These are phyloP conservation scores for Chelon auratus DNA, from an alignment of 2,797 vertebrate species.

Conservation along the genomic window DNA sequence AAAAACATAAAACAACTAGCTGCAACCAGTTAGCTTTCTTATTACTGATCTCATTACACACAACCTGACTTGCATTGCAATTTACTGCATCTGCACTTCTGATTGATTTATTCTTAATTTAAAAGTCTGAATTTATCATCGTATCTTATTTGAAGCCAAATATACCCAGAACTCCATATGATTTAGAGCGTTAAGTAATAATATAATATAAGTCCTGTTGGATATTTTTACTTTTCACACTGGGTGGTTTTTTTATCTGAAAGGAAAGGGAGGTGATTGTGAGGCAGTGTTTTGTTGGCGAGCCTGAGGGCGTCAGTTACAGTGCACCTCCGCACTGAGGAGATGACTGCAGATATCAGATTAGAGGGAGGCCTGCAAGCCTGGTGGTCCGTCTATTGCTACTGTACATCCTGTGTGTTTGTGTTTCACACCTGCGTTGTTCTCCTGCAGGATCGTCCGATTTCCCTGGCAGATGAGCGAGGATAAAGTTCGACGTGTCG, in stretches of 20 bases:
- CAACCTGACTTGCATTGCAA: too few species aligned
- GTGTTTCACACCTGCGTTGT: conserved; percentile 23
- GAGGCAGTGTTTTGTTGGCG: conserved; percentile 17
- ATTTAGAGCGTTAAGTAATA: neutral
- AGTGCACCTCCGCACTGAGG: conserved; percentile 20
- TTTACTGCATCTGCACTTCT: too few species aligned
- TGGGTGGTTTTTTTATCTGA: conserved; percentile 51
- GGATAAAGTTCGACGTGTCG: conserved; percentile 87
- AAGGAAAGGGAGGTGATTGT: conserved; percentile 10
- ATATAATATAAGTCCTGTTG: too few species aligned
- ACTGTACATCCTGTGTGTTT: conserved; percentile 30
- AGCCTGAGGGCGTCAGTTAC: conserved; percentile 35
- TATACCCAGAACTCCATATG: neutral
- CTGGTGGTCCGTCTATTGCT: conserved; percentile 52
- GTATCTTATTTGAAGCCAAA: neutral
- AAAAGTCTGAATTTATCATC: neutral
- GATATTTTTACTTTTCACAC: neutral
- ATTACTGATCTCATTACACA: too few species aligned
- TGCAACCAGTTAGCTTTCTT: too few species aligned
- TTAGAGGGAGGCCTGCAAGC: conserved; percentile 32
- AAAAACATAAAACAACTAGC: too few species aligned
- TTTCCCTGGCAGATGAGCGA: conserved; percentile 91
- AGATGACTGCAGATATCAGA: conserved; percentile 51
- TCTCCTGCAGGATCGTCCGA: conserved; percentile 86
- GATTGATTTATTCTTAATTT: too few species aligned